These are phyloP conservation scores for Acleris sparsana DNA, from an alignment of 2,888 invertebrate species.

Conservation along the genomic window DNA sequence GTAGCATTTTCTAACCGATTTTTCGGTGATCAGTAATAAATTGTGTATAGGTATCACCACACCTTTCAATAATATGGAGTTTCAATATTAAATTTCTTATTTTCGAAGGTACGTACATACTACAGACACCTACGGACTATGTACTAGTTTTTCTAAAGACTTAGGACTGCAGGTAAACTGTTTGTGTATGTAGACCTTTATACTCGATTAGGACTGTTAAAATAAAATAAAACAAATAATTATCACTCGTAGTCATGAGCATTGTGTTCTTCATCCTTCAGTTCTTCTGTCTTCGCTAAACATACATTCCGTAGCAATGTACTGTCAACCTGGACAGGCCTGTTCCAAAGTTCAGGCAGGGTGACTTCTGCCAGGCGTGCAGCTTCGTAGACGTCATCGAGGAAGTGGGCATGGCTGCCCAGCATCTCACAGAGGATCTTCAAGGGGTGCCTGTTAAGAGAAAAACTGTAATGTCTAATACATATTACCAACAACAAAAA, in stretches of 20 bases:
- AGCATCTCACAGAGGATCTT: constrained; percentile 16
- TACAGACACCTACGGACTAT: too few species aligned
- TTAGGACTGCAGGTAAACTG: too few species aligned
- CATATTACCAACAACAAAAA: not conserved
- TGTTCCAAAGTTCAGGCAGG: constrained; percentile 1
- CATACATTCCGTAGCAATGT: constrained; percentile 7
- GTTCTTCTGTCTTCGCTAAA: constrained; percentile 2
- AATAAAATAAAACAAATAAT: too few species aligned
- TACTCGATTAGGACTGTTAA: not conserved
- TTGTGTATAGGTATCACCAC: too few species aligned
- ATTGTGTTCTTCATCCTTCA: not conserved
- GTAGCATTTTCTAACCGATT: too few species aligned
- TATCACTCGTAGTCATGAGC: not conserved
- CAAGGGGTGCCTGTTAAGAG: constrained; percentile 10
- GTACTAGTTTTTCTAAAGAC: too few species aligned
- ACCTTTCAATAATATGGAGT: too few species aligned
- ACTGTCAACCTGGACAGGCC: constrained; percentile 9
- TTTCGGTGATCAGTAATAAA: too few species aligned
- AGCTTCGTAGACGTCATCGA: constrained; percentile 9
- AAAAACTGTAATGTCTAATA: not conserved
- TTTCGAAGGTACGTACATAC: too few species aligned
- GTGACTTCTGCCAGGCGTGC: constrained; percentile 1
- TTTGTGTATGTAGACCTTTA: too few species aligned
- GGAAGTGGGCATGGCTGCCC: not conserved
- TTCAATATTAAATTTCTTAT: too few species aligned